Base-by-base conservation (phyloP, 2,888 invertebrate genomes). In the Tetragonisca angustula region DNA sequence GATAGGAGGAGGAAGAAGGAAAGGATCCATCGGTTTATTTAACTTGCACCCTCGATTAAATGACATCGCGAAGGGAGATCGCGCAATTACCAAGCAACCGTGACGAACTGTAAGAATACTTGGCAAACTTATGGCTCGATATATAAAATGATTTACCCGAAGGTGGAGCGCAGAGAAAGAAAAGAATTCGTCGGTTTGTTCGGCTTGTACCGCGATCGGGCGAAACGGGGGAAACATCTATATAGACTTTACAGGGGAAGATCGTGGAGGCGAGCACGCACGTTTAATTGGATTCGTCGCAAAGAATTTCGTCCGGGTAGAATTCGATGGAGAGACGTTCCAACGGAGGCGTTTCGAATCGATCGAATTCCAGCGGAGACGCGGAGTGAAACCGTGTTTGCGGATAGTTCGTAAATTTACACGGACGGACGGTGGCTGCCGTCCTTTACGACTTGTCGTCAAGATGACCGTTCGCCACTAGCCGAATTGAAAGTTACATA, bases 401-500 rank as follows among this genome's bases (percentile, higher is more conserved):
- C 70, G 73, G 83, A 83, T 85, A 83, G 85, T 82, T 79, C 86
- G 86, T 85, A 85, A 86, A 86, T 85, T 86, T 79, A 85, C 84
- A 81, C 76, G 79, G 52, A 32, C 67, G 68, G 36, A 36, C 36
- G 36, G 36, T 36, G 43, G 59, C 36, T 64, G 68, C 75, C 65
- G 59, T n/a, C 68, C 62, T 69, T 81, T 79, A 75, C 76, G 70
- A 82, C 67, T 83, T 78, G 79, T 81, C 79, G 81, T 68, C 76
- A 86, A 80, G 86, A 85, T 88, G 87, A 89, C 88, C 87, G 85
- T 85, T 90, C 87, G 76, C 72, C 86, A 84, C 86, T 87, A 83
- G 89, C 88, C 88, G 90, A 92, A 92, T 93, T 91, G 91, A 92
- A 92, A 92, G 91, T 90, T 92, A 90, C 91, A 92, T 92, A 92